phyloP scores from a whole-genome alignment of 2,113 vertebrate species.

The Pluvialis apricaria region DNA sequence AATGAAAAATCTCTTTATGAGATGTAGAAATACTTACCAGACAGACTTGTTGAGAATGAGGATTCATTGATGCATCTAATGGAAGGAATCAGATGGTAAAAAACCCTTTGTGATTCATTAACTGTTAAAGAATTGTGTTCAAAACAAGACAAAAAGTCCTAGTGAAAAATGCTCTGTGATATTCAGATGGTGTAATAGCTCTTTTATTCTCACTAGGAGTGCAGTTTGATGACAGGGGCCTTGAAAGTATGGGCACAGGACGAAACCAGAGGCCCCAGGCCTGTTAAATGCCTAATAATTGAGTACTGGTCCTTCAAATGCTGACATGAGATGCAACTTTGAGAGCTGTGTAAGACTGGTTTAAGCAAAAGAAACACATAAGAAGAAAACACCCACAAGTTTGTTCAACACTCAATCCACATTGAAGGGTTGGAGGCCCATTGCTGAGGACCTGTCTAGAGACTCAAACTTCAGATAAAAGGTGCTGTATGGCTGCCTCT shows the following conservation, averaged over 20 bases:
- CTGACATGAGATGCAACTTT: background rate
- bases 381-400: background rate
- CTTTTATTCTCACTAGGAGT: background rate
- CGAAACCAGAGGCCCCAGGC: background rate
- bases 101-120: background rate
- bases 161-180: background rate
- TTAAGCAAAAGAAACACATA: background rate
- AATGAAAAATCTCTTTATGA: background rate
- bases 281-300: background rate
- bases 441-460: background rate
- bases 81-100: fast-evolving
- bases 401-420: background rate
- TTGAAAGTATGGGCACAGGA: background rate
- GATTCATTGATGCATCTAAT: background rate
- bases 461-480: background rate
- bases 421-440: background rate
- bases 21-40: background rate
- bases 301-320: background rate
- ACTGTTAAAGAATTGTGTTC: background rate
- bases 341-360: background rate
- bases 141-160: background rate
- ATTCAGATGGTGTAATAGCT: background rate
- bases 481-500: background rate
- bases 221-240: background rate
- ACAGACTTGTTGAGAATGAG: background rate